Base-by-base conservation (phyloP, 2,113 vertebrate genomes). In the Astur gentilis region DNA sequence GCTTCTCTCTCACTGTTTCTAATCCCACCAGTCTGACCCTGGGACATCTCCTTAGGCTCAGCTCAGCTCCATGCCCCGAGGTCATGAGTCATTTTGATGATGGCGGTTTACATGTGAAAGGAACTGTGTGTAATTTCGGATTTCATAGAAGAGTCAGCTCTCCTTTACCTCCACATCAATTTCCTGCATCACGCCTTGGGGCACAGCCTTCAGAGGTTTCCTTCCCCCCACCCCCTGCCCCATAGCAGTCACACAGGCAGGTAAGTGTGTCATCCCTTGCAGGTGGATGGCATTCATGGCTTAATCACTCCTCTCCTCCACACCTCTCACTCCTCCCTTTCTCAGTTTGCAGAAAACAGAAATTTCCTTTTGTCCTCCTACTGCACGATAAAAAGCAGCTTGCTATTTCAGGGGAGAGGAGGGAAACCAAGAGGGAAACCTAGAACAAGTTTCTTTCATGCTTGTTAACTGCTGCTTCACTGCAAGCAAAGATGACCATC, bases 71-170 rank as follows among this genome's bases (percentile, higher is more conserved):
- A 8, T 36, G 61, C 64, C 86, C 86, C 17, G 8, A 69, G 69
- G 40, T 52, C 61, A 11, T 94, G 95, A 96, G 73, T 97, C 89
- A 97, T 92, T 94, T 69, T 72, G 87, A 83, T 93, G 58, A 64
- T 77, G 73, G 87, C 3, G 15, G 77, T 94, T 91, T 95, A 75
- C 81, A 84, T 70, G 54, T 73, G 94, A 91, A 97, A 93, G 83
- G 47, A 95, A 57, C 77, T 49, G n/a, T 6, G 72, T 72, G 83
- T 84, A n/a, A 92, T 94, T 90, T 81, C 7, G 1, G 58, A 75
- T 86, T 95, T 95, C 61, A 20, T 60, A 87, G 52, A 87, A 87
- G 36, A 91, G 38, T 92, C 69, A 93, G 82, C 81, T 81, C 90
- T 71, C 76, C 76, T 95, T 84, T 73, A 78, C 13, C 61, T 57